Evolutionary conservation across 1,140 invertebrate species (phyloP).

Genomic region (Drosophila pseudoobscura): DNA sequence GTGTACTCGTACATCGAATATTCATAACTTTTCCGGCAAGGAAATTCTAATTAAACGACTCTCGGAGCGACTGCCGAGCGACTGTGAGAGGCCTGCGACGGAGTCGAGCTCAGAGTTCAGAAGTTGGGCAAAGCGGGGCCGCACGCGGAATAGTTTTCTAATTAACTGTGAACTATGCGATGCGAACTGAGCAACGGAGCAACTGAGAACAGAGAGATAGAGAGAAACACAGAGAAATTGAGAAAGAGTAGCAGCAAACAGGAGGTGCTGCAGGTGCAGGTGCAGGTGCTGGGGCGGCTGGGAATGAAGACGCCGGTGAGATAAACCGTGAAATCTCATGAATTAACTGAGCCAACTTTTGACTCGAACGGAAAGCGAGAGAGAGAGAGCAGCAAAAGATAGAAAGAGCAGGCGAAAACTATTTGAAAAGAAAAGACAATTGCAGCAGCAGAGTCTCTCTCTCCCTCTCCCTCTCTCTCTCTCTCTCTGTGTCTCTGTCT

Average conservation of each 20-base stretch:
- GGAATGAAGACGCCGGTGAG: conserved; percentile 39
- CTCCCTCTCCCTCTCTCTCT: too few species aligned
- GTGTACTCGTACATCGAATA: conserved; percentile 31
- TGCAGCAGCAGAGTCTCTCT: conserved; percentile 44
- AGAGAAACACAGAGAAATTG: not conserved
- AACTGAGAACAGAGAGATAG: not conserved
- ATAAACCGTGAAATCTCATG: conserved; percentile 79
- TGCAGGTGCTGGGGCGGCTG: not conserved
- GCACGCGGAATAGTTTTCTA: conserved; percentile 72
- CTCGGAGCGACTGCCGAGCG: not conserved
- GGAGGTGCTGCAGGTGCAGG: conserved; percentile 19
- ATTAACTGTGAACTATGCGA: conserved; percentile 75
- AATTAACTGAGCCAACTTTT: conserved; percentile 76
- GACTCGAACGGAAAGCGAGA: conserved; percentile 41
- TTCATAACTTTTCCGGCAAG: conserved; percentile 45
- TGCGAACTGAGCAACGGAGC: conserved; percentile 23
- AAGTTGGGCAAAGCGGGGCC: conserved; percentile 54
- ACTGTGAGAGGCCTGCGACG: conserved; percentile 4
- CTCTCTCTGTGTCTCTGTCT: not conserved
- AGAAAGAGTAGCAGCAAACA: conserved; percentile 8
- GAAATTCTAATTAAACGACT: conserved; percentile 68
- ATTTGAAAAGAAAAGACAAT: conserved; percentile 76
- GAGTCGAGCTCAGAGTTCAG: conserved; percentile 48
- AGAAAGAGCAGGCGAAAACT: conserved; percentile 41
- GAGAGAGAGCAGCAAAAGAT: conserved; percentile 4